Conservation (phyloP, 2,888 invertebrate genomes). For the Spodoptera littoralis region DNA sequence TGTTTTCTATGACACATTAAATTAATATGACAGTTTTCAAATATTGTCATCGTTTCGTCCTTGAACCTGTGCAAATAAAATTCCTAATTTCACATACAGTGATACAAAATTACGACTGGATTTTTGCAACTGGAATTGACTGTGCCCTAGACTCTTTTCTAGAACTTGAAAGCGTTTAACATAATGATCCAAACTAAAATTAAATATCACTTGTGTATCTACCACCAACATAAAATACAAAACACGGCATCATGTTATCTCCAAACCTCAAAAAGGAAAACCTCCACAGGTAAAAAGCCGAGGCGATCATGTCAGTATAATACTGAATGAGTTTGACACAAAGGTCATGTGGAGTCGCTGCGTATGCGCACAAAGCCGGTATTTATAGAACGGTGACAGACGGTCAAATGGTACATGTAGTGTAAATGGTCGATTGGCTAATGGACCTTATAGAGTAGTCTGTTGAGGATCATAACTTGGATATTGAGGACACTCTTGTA, state of each 20-base stretch:
- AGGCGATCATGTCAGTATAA: constrained; percentile 45
- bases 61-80: too few species aligned
- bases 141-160: too few species aligned
- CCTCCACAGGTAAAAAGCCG: constrained; percentile 22
- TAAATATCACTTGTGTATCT: too few species aligned
- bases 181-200: too few species aligned
- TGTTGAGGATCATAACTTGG: constrained; percentile 7
- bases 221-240: too few species aligned
- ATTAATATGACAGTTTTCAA: too few species aligned
- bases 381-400: constrained; percentile 59
- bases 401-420: constrained; percentile 53
- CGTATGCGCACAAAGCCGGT: constrained; percentile 50
- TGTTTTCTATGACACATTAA: too few species aligned
- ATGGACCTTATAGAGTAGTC: constrained; percentile 3
- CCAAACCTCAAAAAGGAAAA: constrained; percentile 6
- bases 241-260: constrained; percentile 5
- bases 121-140: too few species aligned
- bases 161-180: too few species aligned
- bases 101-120: too few species aligned
- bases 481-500: constrained; percentile 3
- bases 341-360: constrained; percentile 53
- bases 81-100: too few species aligned
- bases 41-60: too few species aligned
- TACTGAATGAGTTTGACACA: constrained; percentile 62
- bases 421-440: constrained; percentile 49